A percentile compares a stretch with the other conserved stretches of the same genome.
These are phyloP conservation scores for Drosophila arawakana DNA, from an alignment of 1,140 invertebrate species.

Conservation along the genomic window DNA sequence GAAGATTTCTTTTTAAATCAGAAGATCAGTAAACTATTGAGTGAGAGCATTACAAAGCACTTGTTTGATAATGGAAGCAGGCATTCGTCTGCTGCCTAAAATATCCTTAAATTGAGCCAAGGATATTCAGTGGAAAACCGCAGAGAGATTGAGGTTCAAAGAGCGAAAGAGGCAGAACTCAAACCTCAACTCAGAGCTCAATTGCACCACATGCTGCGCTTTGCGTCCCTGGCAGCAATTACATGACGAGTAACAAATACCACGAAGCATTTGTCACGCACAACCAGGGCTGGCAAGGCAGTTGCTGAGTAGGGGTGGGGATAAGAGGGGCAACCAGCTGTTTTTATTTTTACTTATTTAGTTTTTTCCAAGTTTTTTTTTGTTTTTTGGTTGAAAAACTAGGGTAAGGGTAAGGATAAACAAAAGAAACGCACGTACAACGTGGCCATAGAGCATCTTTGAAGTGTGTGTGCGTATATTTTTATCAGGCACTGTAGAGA, in stretches of 20 bases:
- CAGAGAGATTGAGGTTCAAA: constrained; percentile 6
- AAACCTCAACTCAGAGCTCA: constrained; percentile 16
- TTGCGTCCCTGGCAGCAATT: constrained; percentile 57
- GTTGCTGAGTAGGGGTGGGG: constrained; percentile 1
- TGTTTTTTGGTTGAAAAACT: constrained; percentile 46
- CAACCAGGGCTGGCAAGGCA: constrained; percentile 26
- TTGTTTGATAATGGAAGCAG: constrained; percentile 24
- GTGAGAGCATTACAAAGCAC: constrained; percentile 45
- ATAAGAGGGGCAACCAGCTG: constrained; percentile 59
- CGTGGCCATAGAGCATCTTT: constrained; percentile 54
- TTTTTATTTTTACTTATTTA: constrained; percentile 51
- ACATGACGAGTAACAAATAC: constrained; percentile 70
- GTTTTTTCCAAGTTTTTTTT: constrained; percentile 24
- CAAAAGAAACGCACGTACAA: constrained; percentile 74
- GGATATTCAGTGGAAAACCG: constrained; percentile 39
- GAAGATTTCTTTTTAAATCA: constrained; percentile 29
- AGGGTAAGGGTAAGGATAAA: constrained; percentile 70
- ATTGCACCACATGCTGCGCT: constrained; percentile 55
- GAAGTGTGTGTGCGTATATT: constrained; percentile 75
- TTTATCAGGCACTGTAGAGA: constrained; percentile 75
- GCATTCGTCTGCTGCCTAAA: background rate
- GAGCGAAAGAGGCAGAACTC: constrained; percentile 3
- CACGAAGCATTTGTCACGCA: constrained; percentile 75
- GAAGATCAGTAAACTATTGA: constrained; percentile 25
- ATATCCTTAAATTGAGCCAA: constrained; percentile 32